Conservation (phyloP, 2,888 invertebrate genomes). For the Epinotia brunnichana region DNA sequence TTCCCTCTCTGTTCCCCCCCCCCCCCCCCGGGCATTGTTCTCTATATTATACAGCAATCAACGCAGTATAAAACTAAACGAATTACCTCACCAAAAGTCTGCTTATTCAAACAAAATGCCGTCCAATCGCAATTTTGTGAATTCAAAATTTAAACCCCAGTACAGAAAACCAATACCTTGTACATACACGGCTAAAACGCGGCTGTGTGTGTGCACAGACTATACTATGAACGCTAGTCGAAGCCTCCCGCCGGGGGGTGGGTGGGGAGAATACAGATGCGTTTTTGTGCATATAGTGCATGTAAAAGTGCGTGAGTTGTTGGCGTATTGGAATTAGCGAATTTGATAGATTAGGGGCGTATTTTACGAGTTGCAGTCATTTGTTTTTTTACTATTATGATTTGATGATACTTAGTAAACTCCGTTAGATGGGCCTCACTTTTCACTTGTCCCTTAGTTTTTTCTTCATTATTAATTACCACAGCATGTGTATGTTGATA, state of each 20-base stretch:
- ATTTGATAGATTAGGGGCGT: constrained; percentile 16
- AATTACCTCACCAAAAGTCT: constrained; percentile 74
- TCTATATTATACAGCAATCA: constrained; percentile 58
- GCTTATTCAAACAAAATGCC: constrained; percentile 81
- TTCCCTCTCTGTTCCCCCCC: no score
- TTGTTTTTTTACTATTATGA: no score
- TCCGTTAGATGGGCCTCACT: no score
- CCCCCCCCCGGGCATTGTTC: not conserved
- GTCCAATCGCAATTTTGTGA: constrained; percentile 83
- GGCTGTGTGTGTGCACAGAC: constrained; percentile 62
- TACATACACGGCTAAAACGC: constrained; percentile 70
- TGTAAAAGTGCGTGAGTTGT: constrained; percentile 75
- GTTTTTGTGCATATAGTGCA: constrained; percentile 81
- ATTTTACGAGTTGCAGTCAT: not conserved
- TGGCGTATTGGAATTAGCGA: constrained; percentile 12
- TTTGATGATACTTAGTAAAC: not conserved
- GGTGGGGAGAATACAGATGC: constrained; percentile 73
- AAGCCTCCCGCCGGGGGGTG: constrained; percentile 74
- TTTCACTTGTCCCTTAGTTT: no score
- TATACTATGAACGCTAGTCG: constrained; percentile 69
- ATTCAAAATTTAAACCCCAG: constrained; percentile 82
- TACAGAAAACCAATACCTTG: constrained; percentile 81
- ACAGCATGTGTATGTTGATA: no score
- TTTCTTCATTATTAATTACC: no score
- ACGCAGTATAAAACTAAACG: constrained; percentile 75